Evolutionary conservation across 2,888 invertebrate species (phyloP).

Genomic region (Subacronicta megacephala): DNA sequence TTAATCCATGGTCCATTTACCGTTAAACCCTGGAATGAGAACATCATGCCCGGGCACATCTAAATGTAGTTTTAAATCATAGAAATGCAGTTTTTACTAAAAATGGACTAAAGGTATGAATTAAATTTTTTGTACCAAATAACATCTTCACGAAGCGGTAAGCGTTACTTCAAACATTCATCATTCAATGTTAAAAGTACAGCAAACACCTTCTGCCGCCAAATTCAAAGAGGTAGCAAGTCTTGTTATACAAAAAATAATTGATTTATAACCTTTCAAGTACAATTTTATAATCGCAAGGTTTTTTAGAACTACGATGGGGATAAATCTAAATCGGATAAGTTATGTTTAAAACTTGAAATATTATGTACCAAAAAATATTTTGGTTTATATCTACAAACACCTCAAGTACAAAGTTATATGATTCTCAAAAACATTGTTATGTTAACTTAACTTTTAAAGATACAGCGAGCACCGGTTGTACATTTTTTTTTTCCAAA

Average conservation of each 20-base stretch:
- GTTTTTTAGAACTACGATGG: too few relatives aligned
- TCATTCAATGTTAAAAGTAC: constrained; percentile 28
- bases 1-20: constrained; percentile 5
- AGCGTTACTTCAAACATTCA: constrained; percentile 1
- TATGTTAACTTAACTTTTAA: too few relatives aligned
- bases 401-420: too few relatives aligned
- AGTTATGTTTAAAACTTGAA: too few relatives aligned
- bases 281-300: too few relatives aligned
- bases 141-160: constrained; percentile 47
- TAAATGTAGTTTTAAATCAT: constrained; percentile 12
- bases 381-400: too few relatives aligned
- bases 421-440: too few relatives aligned
- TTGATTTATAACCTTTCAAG: too few relatives aligned
- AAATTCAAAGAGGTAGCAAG: constrained; percentile 28
- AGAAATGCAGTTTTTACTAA: constrained; percentile 29
- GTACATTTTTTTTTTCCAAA: not conserved
- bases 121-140: constrained; percentile 36
- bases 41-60: constrained; percentile 20
- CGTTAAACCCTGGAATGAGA: constrained; percentile 37
- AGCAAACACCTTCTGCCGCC: constrained; percentile 16
- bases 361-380: too few relatives aligned
- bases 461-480: not conserved
- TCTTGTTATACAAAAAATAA: not conserved
- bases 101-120: constrained; percentile 13
- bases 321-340: too few relatives aligned